Evolutionary conservation across 1,140 invertebrate genomes (phyloP).

Genomic region (Euwallacea similis): DNA sequence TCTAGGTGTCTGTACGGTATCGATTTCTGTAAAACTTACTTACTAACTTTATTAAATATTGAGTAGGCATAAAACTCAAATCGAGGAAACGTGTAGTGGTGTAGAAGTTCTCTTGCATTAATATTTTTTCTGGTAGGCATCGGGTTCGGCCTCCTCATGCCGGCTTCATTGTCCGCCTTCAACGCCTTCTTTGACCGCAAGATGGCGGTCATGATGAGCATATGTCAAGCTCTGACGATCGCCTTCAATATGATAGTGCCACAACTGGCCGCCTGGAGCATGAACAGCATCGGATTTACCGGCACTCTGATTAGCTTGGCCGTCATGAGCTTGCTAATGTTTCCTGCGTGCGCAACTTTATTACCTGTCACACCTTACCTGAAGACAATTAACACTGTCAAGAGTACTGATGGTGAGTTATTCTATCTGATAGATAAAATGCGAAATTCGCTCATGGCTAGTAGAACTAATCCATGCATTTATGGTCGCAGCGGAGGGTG

Average conservation of each 20-base stretch:
- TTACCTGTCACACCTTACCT: constrained; percentile 71
- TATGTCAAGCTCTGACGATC: constrained; percentile 62
- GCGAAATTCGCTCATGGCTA: no score
- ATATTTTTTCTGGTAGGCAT: constrained; percentile 42
- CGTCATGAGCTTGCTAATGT: constrained; percentile 63
- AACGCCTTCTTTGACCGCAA: constrained; percentile 63
- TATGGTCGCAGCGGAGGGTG: no score
- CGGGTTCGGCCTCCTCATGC: constrained; percentile 63
- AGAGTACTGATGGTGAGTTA: constrained; percentile 9
- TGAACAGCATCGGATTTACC: constrained; percentile 61
- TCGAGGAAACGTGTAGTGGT: no score
- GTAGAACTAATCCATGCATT: no score
- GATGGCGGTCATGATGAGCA: constrained; percentile 62
- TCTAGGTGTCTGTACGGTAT: no score
- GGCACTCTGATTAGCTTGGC: constrained; percentile 64
- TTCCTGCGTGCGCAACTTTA: constrained; percentile 66
- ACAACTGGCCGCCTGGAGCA: constrained; percentile 56
- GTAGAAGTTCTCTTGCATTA: no score
- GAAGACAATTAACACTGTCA: constrained; percentile 50
- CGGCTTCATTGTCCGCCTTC: constrained; percentile 60
- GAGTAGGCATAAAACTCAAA: no score
- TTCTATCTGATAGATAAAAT: neutral
- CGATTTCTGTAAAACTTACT: no score
- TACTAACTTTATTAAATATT: no score
- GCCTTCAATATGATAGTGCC: constrained; percentile 61